These are phyloP conservation scores for Ciona savignyi DNA, from an alignment of 23 tunicate genomes.

Conservation along the genomic window DNA sequence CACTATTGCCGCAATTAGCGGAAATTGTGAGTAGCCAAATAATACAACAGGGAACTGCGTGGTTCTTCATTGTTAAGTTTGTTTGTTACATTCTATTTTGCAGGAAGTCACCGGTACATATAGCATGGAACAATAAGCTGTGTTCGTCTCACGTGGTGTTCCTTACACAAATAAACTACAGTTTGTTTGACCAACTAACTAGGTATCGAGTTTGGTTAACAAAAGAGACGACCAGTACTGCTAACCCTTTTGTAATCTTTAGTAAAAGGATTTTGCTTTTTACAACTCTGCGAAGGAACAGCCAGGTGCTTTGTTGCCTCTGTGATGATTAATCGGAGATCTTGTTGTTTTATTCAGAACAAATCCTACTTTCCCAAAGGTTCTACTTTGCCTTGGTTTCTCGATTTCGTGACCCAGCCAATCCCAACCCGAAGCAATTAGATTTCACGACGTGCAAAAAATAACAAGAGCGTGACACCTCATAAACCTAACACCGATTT, in stretches of 20 bases:
- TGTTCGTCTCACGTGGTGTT: neutral
- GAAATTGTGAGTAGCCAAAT: too few relatives aligned
- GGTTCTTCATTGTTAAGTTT: too few relatives aligned
- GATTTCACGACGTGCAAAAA: too few relatives aligned
- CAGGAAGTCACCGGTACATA: neutral
- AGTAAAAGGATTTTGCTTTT: neutral
- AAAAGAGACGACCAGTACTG: neutral
- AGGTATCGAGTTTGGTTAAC: neutral
- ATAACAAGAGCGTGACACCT: too few relatives aligned
- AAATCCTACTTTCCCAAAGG: too few relatives aligned
- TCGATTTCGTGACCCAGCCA: too few relatives aligned
- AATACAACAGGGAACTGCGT: too few relatives aligned
- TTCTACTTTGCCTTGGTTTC: neutral
- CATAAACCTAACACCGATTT: too few relatives aligned
- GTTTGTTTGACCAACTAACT: neutral
- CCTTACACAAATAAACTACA: neutral
- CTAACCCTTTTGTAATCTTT: neutral
- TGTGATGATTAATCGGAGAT: neutral
- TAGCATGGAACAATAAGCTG: neutral
- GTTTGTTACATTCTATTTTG: neutral
- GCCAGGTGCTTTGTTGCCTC: neutral
- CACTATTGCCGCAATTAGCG: too few relatives aligned
- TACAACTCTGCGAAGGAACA: neutral
- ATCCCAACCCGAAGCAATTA: too few relatives aligned
- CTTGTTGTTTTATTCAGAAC: constrained; percentile 1